Evolutionary conservation across 2,797 vertebrate genomes (phyloP).

Genomic region (Bryconaethiops microstoma): DNA sequence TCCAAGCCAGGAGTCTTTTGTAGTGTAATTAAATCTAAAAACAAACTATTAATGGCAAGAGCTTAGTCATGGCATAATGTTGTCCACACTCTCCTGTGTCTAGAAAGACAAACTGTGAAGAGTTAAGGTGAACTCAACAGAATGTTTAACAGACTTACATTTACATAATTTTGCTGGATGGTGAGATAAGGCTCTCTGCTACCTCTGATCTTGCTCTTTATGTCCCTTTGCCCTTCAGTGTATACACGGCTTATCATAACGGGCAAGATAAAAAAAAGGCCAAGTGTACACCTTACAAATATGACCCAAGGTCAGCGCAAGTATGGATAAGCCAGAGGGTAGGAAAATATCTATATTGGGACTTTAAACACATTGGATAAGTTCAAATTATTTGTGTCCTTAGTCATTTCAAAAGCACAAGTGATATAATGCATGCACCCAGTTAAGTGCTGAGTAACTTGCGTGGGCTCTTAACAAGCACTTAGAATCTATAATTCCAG

Average conservation of each 20-base stretch:
- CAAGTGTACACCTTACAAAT: conserved; percentile 64
- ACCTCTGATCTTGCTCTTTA: conserved; percentile 61
- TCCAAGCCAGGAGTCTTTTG: background rate
- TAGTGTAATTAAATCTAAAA: background rate
- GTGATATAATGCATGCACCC: background rate
- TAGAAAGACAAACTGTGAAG: conserved; percentile 6
- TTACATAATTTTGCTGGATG: conserved; percentile 72
- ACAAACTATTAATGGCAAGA: background rate
- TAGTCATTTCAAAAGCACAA: conserved; percentile 4
- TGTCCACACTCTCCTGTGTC: background rate
- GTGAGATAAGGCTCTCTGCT: conserved; percentile 70
- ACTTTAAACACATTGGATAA: conserved; percentile 14
- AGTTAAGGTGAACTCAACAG: conserved; percentile 26
- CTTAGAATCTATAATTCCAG: conserved; percentile 25
- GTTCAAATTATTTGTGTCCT: background rate
- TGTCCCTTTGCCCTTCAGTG: conserved; percentile 58
- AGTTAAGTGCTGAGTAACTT: background rate
- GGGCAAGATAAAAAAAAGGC: conserved; percentile 70
- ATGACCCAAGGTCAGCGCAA: conserved; percentile 68
- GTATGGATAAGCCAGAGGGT: conserved; percentile 60
- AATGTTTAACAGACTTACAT: conserved; percentile 58
- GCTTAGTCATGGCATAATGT: background rate
- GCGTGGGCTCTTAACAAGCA: conserved; percentile 6
- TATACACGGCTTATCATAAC: conserved; percentile 70
- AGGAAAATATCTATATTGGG: conserved; percentile 40